Evolutionary conservation across 2,797 vertebrate genomes (phyloP).

Genomic region (Lophius americanus): DNA sequence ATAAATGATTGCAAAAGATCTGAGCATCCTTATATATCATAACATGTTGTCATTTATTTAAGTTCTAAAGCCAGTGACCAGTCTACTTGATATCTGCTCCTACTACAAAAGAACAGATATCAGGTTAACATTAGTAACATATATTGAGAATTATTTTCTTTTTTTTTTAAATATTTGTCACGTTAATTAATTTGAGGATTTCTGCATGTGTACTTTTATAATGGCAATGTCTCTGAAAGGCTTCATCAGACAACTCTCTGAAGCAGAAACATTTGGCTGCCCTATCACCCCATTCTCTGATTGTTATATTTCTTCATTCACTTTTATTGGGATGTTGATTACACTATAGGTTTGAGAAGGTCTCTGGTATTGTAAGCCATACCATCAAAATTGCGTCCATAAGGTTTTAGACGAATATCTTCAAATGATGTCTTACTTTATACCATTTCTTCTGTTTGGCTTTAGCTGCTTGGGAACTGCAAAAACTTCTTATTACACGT

Average conservation of each 20-base stretch:
- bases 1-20: no score
- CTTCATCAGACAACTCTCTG: conserved; percentile 20
- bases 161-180: no score
- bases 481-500: conserved; percentile 30
- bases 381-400: conserved; percentile 12
- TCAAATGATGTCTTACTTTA: background rate
- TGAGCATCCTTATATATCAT: no score
- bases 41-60: no score
- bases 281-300: conserved; percentile 5
- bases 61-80: no score
- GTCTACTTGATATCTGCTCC: no score
- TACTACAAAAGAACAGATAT: no score
- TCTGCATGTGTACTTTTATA: conserved; percentile 22
- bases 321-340: conserved; percentile 13
- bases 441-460: conserved; percentile 9
- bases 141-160: no score
- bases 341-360: conserved; percentile 4
- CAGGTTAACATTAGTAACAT: no score
- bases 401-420: conserved; percentile 13
- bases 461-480: conserved; percentile 2
- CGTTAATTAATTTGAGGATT: no score
- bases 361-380: conserved; percentile 21
- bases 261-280: conserved; percentile 24
- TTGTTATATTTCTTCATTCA: conserved; percentile 18
- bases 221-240: background rate